These are phyloP conservation scores for Drepana arcuata DNA, from an alignment of 1,140 invertebrate species.

Conservation along the genomic window DNA sequence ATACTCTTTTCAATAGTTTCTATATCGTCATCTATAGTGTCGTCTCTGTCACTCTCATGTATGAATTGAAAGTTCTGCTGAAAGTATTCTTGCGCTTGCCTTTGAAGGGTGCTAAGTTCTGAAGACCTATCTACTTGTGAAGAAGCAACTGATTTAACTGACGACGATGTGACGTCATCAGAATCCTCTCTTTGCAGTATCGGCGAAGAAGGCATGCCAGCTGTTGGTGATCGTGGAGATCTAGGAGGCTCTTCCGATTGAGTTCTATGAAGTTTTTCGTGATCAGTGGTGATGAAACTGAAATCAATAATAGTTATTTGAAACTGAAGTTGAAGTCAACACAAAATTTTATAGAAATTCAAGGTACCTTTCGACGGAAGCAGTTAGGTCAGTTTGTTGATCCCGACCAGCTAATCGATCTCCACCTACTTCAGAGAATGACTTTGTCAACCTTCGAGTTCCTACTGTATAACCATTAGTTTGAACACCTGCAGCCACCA, in stretches of 20 bases:
- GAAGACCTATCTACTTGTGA: slow-evolving; percentile 61
- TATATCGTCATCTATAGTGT: slow-evolving; percentile 69
- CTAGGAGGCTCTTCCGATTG: slow-evolving; percentile 86
- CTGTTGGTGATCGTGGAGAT: slow-evolving; percentile 75
- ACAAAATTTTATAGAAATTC: too few relatives aligned
- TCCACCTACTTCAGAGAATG: slow-evolving; percentile 84
- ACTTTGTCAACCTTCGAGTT: slow-evolving; percentile 83
- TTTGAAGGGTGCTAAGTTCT: slow-evolving; percentile 53
- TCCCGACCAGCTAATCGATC: slow-evolving; percentile 55
- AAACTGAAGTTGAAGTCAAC: too few relatives aligned
- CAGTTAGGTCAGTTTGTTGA: slow-evolving; percentile 35
- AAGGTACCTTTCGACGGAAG: slow-evolving; percentile 50
- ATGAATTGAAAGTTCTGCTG: slow-evolving; percentile 72
- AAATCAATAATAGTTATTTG: too few relatives aligned
- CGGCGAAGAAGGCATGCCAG: slow-evolving; percentile 37
- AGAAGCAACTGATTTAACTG: slow-evolving; percentile 54
- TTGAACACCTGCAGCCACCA: slow-evolving; percentile 91
- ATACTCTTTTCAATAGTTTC: slow-evolving; percentile 69
- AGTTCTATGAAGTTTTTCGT: slow-evolving; percentile 84
- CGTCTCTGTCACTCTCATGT: slow-evolving; percentile 68
- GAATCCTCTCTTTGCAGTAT: slow-evolving; percentile 51
- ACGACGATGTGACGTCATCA: slow-evolving; percentile 58
- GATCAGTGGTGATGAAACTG: slow-evolving; percentile 72
- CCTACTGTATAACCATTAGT: slow-evolving; percentile 83
- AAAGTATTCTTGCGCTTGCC: slow-evolving; percentile 68